These are phyloP conservation scores for Heliangelus exortis DNA, from an alignment of 2,797 vertebrate genomes.

Conservation along the genomic window DNA sequence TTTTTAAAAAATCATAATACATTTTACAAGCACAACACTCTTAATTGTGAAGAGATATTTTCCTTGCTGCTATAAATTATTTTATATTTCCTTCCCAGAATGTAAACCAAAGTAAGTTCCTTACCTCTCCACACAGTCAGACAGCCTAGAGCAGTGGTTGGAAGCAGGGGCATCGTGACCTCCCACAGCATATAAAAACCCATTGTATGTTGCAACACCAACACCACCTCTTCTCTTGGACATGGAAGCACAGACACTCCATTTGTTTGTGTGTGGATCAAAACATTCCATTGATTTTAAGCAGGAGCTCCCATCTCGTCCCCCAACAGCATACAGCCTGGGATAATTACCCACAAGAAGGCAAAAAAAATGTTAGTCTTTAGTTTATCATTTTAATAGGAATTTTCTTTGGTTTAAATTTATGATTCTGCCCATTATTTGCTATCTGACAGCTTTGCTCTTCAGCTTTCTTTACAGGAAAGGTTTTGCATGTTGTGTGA, in stretches of 20 bases:
- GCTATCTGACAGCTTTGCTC: rapidly evolving
- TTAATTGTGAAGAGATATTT: not conserved
- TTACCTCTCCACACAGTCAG: slow-evolving; percentile 94
- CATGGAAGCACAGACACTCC: slow-evolving; percentile 94
- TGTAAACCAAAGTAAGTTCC: rapidly evolving
- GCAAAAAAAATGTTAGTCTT: not conserved
- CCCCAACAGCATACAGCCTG: slow-evolving; percentile 94
- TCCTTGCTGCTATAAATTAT: not conserved
- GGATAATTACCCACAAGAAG: not conserved
- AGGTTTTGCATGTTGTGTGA: not conserved
- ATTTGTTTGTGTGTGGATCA: slow-evolving; percentile 98
- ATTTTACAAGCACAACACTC: not conserved
- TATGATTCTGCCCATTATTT: not conserved
- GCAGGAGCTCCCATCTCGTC: slow-evolving; percentile 95
- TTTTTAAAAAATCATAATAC: rapidly evolving
- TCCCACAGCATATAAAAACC: slow-evolving; percentile 94
- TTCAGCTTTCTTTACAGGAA: not conserved
- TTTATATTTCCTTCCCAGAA: not conserved
- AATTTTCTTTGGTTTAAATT: not conserved
- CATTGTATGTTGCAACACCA: slow-evolving; percentile 93
- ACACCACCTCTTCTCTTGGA: slow-evolving; percentile 93
- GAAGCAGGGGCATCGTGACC: slow-evolving; percentile 96
- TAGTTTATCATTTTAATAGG: not conserved
- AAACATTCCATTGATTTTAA: slow-evolving; percentile 97
- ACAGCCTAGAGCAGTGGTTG: slow-evolving; percentile 93